A percentile compares a stretch with the other conserved stretches of the same genome.
These are phyloP conservation scores for Hypotaenidia okinawae DNA, from an alignment of 2,797 vertebrate genomes.

Conservation along the genomic window DNA sequence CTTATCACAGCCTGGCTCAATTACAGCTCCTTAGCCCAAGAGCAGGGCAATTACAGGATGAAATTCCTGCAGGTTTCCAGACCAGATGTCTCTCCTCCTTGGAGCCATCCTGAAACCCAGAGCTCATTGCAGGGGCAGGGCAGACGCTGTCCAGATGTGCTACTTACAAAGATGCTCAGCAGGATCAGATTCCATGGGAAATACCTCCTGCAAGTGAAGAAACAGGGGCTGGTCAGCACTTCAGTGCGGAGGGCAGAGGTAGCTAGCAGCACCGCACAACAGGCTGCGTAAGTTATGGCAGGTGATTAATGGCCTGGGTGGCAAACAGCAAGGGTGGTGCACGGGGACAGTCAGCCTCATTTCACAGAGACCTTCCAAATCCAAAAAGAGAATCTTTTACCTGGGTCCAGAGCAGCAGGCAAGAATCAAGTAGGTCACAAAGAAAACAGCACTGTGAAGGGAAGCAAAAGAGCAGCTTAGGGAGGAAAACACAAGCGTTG, in stretches of 20 bases:
- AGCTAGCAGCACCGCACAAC: not conserved
- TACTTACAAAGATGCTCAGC: conserved; percentile 91
- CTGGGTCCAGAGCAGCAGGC: conserved; percentile 90
- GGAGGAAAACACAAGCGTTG: not conserved
- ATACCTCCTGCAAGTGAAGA: conserved; percentile 82
- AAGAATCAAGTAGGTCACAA: conserved; percentile 89
- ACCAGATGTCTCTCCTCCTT: not conserved
- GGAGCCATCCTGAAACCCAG: not conserved
- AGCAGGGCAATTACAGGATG: not conserved
- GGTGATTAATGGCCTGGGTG: not conserved
- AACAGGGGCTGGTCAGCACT: not conserved
- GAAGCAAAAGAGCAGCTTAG: not conserved
- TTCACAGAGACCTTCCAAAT: not conserved
- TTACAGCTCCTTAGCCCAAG: not conserved
- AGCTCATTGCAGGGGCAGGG: not conserved
- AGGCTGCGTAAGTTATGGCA: not conserved
- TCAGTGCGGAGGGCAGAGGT: not conserved
- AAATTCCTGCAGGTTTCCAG: not conserved
- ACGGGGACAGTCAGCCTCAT: not conserved
- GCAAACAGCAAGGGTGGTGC: not conserved
- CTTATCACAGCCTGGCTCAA: not conserved
- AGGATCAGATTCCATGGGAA: conserved; percentile 96
- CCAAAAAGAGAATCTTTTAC: conserved; percentile 59
- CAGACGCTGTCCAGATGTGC: not conserved
- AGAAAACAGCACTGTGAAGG: conserved; percentile 86